Conservation (phyloP, 2,113 vertebrate species). For the Monopterus albus region DNA sequence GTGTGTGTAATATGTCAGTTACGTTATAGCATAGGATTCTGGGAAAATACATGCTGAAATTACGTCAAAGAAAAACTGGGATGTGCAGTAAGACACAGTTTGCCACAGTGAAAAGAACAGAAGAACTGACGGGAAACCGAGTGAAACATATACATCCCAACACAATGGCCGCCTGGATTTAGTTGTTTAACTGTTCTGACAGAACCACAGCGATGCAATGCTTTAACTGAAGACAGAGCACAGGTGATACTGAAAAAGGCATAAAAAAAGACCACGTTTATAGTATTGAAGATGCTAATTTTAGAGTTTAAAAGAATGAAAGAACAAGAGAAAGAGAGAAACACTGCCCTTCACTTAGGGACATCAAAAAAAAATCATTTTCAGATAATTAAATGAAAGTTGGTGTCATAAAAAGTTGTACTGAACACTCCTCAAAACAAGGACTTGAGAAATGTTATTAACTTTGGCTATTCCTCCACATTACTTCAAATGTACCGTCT, state of each 20-base stretch:
- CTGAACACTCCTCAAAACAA: too few species aligned
- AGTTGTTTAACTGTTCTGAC: neutral
- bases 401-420: too few species aligned
- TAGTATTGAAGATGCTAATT: too few species aligned
- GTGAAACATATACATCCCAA: neutral
- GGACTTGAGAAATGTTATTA: too few species aligned
- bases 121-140: slow-evolving; percentile 2
- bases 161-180: slow-evolving; percentile 12
- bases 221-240: neutral
- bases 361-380: too few species aligned
- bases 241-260: slow-evolving; percentile 5
- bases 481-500: too few species aligned
- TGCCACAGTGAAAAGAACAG: neutral
- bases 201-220: neutral
- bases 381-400: too few species aligned
- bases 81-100: neutral
- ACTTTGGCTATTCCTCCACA: too few species aligned
- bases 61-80: neutral
- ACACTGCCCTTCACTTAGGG: too few species aligned
- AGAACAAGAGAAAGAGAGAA: too few species aligned
- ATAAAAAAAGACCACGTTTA: neutral
- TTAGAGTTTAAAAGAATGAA: too few species aligned
- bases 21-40: slow-evolving; percentile 4
- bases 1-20: slow-evolving; percentile 23
- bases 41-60: neutral